These are phyloP conservation scores for Margaritifera margaritifera DNA, from an alignment of 2,888 invertebrate species.

Conservation along the genomic window DNA sequence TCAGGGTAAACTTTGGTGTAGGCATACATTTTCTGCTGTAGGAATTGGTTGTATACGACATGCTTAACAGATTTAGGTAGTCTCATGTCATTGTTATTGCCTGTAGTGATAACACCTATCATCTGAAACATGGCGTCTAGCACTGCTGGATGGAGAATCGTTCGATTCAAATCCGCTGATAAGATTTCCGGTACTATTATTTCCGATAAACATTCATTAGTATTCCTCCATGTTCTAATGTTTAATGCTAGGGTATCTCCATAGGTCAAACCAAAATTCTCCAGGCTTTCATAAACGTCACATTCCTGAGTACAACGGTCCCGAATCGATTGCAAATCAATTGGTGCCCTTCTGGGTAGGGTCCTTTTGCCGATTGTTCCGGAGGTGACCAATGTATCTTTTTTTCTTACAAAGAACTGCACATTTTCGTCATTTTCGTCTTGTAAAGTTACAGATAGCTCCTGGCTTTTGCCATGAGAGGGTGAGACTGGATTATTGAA, in stretches of 20 bases:
- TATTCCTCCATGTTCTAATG: conserved; percentile 25
- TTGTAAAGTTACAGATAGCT: not conserved
- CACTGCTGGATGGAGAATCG: conserved; percentile 45
- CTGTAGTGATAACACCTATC: conserved; percentile 30
- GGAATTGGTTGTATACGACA: conserved; percentile 28
- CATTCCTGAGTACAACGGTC: conserved; percentile 15
- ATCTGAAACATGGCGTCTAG: conserved; percentile 50
- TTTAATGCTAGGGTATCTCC: conserved; percentile 30
- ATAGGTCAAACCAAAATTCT: conserved; percentile 28
- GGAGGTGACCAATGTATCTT: not conserved
- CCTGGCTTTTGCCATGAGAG: not conserved
- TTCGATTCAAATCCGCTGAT: conserved; percentile 27
- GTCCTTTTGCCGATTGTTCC: too few species aligned
- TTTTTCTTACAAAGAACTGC: not conserved
- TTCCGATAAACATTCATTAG: conserved; percentile 38
- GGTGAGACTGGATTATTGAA: not conserved
- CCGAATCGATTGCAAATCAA: conserved; percentile 15
- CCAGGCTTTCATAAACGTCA: conserved; percentile 24
- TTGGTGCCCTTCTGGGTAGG: too few species aligned
- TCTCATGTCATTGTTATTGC: conserved; percentile 21
- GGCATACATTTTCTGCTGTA: conserved; percentile 39
- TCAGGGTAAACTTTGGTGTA: conserved; percentile 22
- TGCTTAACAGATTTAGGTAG: conserved; percentile 39
- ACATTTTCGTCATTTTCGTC: not conserved
- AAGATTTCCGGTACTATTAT: conserved; percentile 31